Conservation (phyloP, 2,888 invertebrate species). For the Drosophila rubida region DNA sequence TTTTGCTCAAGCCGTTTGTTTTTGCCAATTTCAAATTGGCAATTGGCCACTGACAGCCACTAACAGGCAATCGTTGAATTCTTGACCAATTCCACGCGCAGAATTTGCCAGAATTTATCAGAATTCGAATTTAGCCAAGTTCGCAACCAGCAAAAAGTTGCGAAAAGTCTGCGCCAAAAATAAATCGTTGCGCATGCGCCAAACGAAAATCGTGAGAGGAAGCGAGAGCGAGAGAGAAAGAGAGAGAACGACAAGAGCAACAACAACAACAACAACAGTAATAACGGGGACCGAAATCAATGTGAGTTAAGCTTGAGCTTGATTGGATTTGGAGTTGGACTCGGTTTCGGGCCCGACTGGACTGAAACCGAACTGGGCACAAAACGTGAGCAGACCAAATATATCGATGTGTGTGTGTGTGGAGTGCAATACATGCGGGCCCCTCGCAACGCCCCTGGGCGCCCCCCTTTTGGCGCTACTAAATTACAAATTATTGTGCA, state of each 20-base stretch:
- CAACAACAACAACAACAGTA: conserved; percentile 1
- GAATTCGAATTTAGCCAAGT: conserved; percentile 52
- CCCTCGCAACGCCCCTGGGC: background rate
- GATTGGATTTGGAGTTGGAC: conserved; percentile 40
- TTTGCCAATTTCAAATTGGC: conserved; percentile 28
- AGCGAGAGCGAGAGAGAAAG: too few species aligned
- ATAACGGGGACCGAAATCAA: conserved; percentile 8
- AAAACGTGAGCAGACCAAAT: conserved; percentile 59
- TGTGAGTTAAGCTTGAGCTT: conserved; percentile 34
- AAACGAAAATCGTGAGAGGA: conserved; percentile 5
- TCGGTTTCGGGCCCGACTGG: conserved; percentile 16
- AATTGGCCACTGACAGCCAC: conserved; percentile 9
- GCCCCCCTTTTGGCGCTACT: conserved; percentile 25
- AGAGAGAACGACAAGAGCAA: conserved; percentile 2
- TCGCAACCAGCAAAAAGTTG: conserved; percentile 49
- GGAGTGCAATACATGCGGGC: conserved; percentile 13
- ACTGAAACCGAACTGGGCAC: conserved; percentile 17
- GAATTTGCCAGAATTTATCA: conserved; percentile 64
- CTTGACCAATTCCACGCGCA: conserved; percentile 43
- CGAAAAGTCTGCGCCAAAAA: conserved; percentile 31
- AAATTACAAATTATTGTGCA: conserved; percentile 60
- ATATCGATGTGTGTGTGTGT: conserved; percentile 8
- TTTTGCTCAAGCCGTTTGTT: conserved; percentile 30
- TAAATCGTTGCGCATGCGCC: conserved; percentile 61
- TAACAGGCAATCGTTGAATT: conserved; percentile 8